These are phyloP conservation scores for Pararge aegeria DNA, from an alignment of 1,140 invertebrate genomes.

Conservation along the genomic window DNA sequence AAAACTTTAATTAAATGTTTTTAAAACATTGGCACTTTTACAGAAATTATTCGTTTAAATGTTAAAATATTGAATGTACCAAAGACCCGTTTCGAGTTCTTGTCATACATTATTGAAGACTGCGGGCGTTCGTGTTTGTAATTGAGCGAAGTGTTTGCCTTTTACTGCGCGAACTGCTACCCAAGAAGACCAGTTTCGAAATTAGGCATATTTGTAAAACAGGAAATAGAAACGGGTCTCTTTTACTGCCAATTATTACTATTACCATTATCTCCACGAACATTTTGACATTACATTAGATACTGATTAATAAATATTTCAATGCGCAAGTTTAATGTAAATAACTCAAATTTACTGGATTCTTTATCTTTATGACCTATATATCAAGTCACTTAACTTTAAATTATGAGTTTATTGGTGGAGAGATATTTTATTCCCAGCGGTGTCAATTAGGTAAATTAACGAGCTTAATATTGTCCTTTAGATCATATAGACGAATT, in stretches of 20 bases:
- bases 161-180: conserved; percentile 13
- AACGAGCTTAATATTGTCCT: neutral
- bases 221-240: conserved; percentile 25
- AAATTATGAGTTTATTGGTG: neutral
- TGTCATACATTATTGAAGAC: conserved; percentile 13
- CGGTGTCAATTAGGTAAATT: neutral
- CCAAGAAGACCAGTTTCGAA: conserved; percentile 20
- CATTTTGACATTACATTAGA: conserved; percentile 3
- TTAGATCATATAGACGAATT: too few species aligned
- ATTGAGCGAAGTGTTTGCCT: conserved; percentile 18
- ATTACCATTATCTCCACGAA: conserved; percentile 11
- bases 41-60: neutral
- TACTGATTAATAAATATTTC: neutral
- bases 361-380: neutral
- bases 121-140: conserved; percentile 7
- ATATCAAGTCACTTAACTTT: neutral
- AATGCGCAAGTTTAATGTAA: neutral
- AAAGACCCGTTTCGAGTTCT: neutral
- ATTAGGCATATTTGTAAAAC: conserved; percentile 21
- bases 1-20: too few species aligned
- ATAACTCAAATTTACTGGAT: neutral
- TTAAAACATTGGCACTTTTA: too few species aligned
- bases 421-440: neutral
- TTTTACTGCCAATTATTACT: conserved; percentile 19
- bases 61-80: neutral